Evolutionary conservation across 2,888 invertebrate species (phyloP).

Genomic region (Pyrgus malvae): DNA sequence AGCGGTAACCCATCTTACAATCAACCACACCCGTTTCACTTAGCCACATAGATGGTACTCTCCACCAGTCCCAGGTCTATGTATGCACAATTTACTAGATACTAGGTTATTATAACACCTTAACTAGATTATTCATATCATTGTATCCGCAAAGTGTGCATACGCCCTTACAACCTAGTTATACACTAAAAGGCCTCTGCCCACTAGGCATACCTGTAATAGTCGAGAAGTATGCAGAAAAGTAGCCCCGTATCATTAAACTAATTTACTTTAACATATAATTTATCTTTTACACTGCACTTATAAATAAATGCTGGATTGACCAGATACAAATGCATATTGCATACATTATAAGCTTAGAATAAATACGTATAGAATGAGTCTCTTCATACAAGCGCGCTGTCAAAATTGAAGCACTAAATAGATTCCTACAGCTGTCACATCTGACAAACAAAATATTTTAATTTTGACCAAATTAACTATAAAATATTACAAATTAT

Average conservation of each 20-base stretch:
- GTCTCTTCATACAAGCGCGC: not conserved
- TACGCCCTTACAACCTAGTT: slow-evolving; percentile 7
- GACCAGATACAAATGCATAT: slow-evolving; percentile 1
- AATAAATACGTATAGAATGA: not conserved
- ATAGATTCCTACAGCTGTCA: too few species aligned
- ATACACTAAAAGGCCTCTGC: slow-evolving; percentile 22
- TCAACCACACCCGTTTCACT: too few species aligned
- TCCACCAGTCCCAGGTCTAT: too few species aligned
- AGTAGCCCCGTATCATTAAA: slow-evolving; percentile 14
- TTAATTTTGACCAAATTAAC: too few species aligned
- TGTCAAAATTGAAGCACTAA: too few species aligned
- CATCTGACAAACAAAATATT: too few species aligned
- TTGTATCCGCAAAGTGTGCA: not conserved
- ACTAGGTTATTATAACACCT: too few species aligned
- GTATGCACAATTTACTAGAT: too few species aligned
- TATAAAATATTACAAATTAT: too few species aligned
- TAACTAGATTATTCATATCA: too few species aligned
- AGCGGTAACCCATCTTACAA: too few species aligned
- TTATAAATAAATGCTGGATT: slow-evolving; percentile 24
- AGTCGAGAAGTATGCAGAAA: slow-evolving; percentile 18
- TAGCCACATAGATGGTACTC: too few species aligned
- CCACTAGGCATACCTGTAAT: slow-evolving; percentile 26
- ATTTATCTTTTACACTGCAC: slow-evolving; percentile 21
- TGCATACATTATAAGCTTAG: not conserved
- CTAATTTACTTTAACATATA: slow-evolving; percentile 18